Evolutionary conservation across 53 echinoderm and acorn worm species (phyloP), one percentile per base, ranked within the genome.

Genomic region (Zoroaster sp.): DNA sequence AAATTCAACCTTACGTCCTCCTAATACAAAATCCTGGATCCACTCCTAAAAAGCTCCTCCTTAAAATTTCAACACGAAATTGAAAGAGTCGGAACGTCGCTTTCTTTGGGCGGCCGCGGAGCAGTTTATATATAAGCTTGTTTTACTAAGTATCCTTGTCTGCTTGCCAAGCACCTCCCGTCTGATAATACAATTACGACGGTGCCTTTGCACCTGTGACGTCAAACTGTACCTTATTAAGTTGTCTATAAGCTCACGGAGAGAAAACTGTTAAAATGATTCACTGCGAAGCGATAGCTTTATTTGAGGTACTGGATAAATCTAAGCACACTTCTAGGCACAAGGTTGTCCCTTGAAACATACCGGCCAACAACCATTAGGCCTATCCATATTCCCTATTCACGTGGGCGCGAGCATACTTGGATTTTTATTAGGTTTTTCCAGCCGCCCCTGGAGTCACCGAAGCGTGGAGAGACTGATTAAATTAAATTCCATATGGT

Each of bases 321-420:
- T 67, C 41, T 3, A 40, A 81, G 65, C 66, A 67, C 67, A 66
- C 67, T 67, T 42, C 1, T 20, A 23, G 53, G 54, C 33, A 28
- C 45, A 75, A 31, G 49, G 75, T 11, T 76, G 6, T 59, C 34
- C 17, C 49, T 76, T 47, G 76, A 41, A 34, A 35, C 18, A 18
- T 76, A 52, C 47, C 49, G 15, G 76, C 76, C 76, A 76, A 76
- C 41, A 51, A 76, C 59, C 21, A 59, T n/a, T n/a, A n/a, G n/a
- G n/a, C n/a, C n/a, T n/a, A n/a, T n/a, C n/a, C n/a, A n/a, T n/a
- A n/a, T 59, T 2, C 59, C 25, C 21, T 59, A 23, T 25, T 23
- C 25, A 10, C 59, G 25, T 59, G 59, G 59, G 14, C n/a, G 15
- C 25, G 1, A 59, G 63, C 3, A 8, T 28, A 4, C 0, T 53